Conservation (phyloP, 2,888 invertebrate genomes). For the Notocelia uddmanniana region DNA sequence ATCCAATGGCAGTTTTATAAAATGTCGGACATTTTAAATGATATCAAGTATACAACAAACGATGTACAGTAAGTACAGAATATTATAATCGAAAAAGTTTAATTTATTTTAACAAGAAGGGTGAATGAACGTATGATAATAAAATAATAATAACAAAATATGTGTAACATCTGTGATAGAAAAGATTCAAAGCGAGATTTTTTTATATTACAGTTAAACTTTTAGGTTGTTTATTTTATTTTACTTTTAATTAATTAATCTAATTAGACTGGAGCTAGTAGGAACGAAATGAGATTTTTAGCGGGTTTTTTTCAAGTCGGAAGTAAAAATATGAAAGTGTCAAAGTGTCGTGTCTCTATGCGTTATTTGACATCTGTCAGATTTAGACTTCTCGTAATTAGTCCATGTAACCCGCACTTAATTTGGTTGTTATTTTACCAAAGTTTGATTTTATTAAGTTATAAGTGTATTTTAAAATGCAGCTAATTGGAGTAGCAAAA, state of each 20-base stretch:
- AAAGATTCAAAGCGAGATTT: constrained; percentile 33
- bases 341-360: neutral
- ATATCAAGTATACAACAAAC: neutral
- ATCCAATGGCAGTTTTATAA: no score
- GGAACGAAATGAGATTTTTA: constrained; percentile 27
- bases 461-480: constrained; percentile 26
- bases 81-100: constrained; percentile 12
- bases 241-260: constrained; percentile 22
- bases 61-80: neutral
- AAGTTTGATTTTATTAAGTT: constrained; percentile 40
- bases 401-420: constrained; percentile 3
- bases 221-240: constrained; percentile 28
- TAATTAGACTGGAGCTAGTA: constrained; percentile 22
- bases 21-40: no score
- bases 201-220: constrained; percentile 25
- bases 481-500: constrained; percentile 29
- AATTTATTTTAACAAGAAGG: constrained; percentile 31
- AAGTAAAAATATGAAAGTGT: neutral
- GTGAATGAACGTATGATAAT: constrained; percentile 37
- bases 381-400: neutral
- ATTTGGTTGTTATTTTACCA: constrained; percentile 43
- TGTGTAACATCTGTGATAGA: constrained; percentile 47
- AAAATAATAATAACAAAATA: constrained; percentile 36
- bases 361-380: constrained; percentile 1
- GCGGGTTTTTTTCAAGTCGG: neutral